phyloP scores from a whole-genome alignment of 2,888 invertebrate genomes.

The Cantharis lateralis region DNA sequence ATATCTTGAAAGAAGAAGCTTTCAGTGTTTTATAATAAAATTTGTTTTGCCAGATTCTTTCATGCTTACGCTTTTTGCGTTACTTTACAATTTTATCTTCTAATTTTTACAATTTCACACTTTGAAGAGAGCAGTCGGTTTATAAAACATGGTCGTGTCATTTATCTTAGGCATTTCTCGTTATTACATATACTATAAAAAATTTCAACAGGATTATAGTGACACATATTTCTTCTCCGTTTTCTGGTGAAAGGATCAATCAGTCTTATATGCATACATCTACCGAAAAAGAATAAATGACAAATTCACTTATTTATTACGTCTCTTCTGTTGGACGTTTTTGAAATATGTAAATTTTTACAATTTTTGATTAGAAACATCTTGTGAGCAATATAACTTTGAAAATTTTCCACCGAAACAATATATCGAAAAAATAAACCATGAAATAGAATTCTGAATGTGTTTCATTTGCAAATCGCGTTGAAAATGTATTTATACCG shows the following conservation, averaged over 20 bases:
- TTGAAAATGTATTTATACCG: background rate
- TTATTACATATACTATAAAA: constrained; percentile 26
- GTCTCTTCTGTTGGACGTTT: constrained; percentile 1
- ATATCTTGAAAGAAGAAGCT: constrained; percentile 24
- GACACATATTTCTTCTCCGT: constrained; percentile 25
- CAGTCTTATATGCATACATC: constrained; percentile 26
- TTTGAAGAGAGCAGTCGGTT: constrained; percentile 1
- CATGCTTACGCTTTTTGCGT: constrained; percentile 9
- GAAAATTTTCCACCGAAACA: background rate
- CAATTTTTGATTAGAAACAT: constrained; percentile 16
- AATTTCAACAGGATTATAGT: constrained; percentile 25
- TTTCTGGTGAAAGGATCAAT: constrained; percentile 25
- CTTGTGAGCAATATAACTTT: constrained; percentile 3
- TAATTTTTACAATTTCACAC: constrained; percentile 9
- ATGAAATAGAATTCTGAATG: background rate
- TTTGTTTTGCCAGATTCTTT: constrained; percentile 18
- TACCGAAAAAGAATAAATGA: constrained; percentile 17
- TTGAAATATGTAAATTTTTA: constrained; percentile 11
- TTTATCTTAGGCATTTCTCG: constrained; percentile 22
- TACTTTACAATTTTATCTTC: constrained; percentile 9
- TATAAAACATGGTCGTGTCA: constrained; percentile 14
- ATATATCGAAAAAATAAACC: background rate
- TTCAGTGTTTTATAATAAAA: constrained; percentile 28
- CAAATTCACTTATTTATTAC: constrained; percentile 15
- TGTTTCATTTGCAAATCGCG: background rate